Conservation (phyloP, 2,888 invertebrate genomes). For the Ophion ventricosus region DNA sequence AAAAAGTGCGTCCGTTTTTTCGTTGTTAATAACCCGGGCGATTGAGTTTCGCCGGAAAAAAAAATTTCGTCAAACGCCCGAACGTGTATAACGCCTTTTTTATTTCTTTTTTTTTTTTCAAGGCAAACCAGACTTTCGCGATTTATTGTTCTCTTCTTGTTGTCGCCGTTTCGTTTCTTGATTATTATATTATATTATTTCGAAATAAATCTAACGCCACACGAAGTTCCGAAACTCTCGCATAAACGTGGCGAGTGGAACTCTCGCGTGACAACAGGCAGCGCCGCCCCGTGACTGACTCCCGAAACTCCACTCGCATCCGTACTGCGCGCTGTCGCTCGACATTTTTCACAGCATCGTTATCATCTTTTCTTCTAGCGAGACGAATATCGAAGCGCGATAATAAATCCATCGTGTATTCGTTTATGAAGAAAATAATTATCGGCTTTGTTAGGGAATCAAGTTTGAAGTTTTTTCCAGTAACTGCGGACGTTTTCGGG, state of each 20-base stretch:
- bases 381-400: not conserved
- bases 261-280: constrained; percentile 68
- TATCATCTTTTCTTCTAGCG: not conserved
- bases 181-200: constrained; percentile 36
- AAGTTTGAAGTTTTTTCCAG: not conserved
- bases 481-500: not conserved
- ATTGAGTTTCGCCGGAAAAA: constrained; percentile 23
- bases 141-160: constrained; percentile 30
- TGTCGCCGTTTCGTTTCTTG: not conserved
- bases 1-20: constrained; percentile 36
- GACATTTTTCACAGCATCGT: not conserved
- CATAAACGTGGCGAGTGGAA: constrained; percentile 70
- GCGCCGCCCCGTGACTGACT: constrained; percentile 74
- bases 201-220: constrained; percentile 46
- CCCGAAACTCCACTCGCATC: constrained; percentile 57
- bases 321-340: constrained; percentile 56
- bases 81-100: constrained; percentile 25
- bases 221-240: constrained; percentile 59
- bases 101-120: constrained; percentile 13
- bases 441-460: not conserved
- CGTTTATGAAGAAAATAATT: not conserved
- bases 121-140: constrained; percentile 27
- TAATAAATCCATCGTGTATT: not conserved
- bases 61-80: constrained; percentile 39
- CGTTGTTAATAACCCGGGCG: constrained; percentile 34